phyloP scores from a whole-genome alignment of 2,113 vertebrate genomes.

The Microcebus griseorufus region DNA sequence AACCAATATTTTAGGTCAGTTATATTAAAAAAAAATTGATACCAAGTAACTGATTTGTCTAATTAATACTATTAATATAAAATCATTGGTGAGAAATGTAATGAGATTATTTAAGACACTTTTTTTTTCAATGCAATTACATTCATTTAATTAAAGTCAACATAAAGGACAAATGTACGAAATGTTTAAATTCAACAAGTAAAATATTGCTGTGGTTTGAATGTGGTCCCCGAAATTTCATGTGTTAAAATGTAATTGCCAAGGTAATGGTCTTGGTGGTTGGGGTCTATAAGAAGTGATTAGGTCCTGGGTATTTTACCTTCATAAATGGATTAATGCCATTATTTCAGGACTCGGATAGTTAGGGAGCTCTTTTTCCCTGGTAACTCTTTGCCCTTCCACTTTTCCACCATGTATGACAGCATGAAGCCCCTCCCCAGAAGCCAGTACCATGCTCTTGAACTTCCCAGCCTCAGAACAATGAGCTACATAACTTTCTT shows the following conservation, averaged over 20 bases:
- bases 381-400: not conserved
- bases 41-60: not conserved
- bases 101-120: slow-evolving; percentile 16
- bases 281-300: not conserved
- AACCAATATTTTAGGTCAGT: not conserved
- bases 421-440: not conserved
- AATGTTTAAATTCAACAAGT: slow-evolving; percentile 47
- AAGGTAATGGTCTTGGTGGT: not conserved
- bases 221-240: not conserved
- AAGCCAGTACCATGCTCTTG: not conserved
- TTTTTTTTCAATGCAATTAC: slow-evolving; percentile 31
- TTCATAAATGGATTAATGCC: not conserved
- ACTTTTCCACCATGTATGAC: not conserved
- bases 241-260: not conserved
- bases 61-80: not conserved
- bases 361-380: not conserved
- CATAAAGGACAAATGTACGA: slow-evolving; percentile 52
- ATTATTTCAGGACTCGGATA: not conserved
- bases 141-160: slow-evolving; percentile 47
- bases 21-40: not conserved
- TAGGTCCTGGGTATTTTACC: not conserved
- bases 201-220: slow-evolving; percentile 4
- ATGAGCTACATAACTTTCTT: not conserved
- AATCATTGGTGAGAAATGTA: slow-evolving; percentile 51
- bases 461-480: not conserved